Evolutionary conservation across 1,140 invertebrate species (phyloP).

Genomic region (Drosophila obscura): DNA sequence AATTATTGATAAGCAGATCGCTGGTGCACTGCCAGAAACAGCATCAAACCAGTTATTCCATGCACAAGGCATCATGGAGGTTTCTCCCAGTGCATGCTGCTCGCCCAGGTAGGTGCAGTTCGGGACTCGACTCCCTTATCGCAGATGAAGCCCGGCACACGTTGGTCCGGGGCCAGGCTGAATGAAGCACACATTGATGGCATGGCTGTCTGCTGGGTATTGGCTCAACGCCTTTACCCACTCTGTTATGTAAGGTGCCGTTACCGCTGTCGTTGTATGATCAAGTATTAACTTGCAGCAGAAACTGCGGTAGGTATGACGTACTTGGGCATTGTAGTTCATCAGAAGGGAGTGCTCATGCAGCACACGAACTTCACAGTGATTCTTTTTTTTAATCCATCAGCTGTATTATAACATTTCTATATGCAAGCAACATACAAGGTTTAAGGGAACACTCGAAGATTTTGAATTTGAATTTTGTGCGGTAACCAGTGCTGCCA

Average conservation of each 20-base stretch:
- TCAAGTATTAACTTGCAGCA: constrained; percentile 16
- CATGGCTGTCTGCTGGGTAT: constrained; percentile 67
- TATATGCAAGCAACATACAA: too few relatives aligned
- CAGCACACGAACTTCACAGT: too few relatives aligned
- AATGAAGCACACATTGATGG: constrained; percentile 47
- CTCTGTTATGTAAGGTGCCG: constrained; percentile 65
- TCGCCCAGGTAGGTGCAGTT: constrained; percentile 75
- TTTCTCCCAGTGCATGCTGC: constrained; percentile 64
- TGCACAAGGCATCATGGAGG: neutral
- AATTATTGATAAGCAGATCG: constrained; percentile 82
- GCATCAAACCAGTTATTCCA: constrained; percentile 13
- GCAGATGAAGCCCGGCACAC: constrained; percentile 75
- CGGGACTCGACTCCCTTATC: constrained; percentile 58
- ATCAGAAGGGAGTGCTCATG: too few relatives aligned
- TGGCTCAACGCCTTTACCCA: constrained; percentile 27
- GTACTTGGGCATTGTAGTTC: too few relatives aligned
- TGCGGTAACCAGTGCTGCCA: too few relatives aligned
- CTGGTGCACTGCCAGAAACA: constrained; percentile 62
- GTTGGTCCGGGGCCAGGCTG: constrained; percentile 61
- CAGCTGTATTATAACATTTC: too few relatives aligned
- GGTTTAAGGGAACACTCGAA: too few relatives aligned
- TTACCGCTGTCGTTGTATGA: constrained; percentile 28
- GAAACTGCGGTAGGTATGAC: constrained; percentile 69
- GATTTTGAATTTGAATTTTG: too few relatives aligned
- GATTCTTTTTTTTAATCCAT: too few relatives aligned